Evolutionary conservation across 2,888 invertebrate species (phyloP).

Genomic region (Agriopis leucophaearia): DNA sequence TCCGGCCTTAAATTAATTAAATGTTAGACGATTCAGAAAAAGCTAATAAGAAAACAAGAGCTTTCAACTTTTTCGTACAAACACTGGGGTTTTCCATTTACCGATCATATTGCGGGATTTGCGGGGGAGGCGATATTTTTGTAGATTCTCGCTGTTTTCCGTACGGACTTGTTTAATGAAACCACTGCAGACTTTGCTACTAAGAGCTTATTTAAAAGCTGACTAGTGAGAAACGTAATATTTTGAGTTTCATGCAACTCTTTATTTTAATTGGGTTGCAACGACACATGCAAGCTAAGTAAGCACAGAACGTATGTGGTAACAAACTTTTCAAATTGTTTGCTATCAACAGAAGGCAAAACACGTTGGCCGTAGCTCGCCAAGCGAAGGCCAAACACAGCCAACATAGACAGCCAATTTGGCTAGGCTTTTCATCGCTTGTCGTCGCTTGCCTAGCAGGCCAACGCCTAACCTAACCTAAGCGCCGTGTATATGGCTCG

Average conservation of each 20-base stretch:
- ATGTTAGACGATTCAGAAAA: conserved; percentile 9
- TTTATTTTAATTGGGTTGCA: no score
- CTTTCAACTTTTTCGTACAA: conserved; percentile 32
- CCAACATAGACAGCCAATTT: no score
- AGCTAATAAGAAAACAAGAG: conserved; percentile 9
- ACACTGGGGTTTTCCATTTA: conserved; percentile 22
- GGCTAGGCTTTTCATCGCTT: no score
- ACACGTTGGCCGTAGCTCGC: no score
- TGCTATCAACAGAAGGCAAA: no score
- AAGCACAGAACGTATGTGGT: no score
- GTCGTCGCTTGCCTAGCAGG: no score
- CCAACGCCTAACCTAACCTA: no score
- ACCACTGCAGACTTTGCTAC: not conserved
- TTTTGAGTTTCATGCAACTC: not conserved
- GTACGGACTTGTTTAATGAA: conserved; percentile 3
- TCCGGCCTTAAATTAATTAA: conserved; percentile 15
- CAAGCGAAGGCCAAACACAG: no score
- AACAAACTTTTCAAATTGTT: not conserved
- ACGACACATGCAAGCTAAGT: no score
- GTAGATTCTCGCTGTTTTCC: conserved; percentile 26
- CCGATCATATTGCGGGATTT: conserved; percentile 9
- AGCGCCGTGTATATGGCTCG: no score
- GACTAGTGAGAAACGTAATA: no score
- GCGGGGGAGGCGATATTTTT: conserved; percentile 2
- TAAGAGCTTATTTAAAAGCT: not conserved